Conservation (phyloP, 64 coral and sea anemone species). For the Dendronephthya gigantea region DNA sequence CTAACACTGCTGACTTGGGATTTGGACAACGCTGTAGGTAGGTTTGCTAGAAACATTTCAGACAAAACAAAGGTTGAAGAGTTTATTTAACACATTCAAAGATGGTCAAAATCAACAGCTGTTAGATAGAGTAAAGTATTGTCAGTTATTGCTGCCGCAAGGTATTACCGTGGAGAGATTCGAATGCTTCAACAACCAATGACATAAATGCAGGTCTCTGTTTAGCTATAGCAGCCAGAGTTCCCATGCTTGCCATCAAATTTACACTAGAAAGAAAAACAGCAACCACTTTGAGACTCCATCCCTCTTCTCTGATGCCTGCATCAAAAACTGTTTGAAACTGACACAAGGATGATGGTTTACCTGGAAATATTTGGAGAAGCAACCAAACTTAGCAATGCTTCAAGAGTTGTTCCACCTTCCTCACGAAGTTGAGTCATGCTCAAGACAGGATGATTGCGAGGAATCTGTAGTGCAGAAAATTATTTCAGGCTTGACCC, state of each 20-base stretch:
- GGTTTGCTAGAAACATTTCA: constrained; percentile 54
- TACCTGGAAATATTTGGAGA: constrained; percentile 94
- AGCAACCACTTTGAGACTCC: neutral
- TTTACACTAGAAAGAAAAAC: constrained; percentile 68
- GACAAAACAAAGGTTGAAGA: neutral
- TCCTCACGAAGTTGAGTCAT: constrained; percentile 89
- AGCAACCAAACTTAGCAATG: constrained; percentile 79
- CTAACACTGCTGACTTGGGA: constrained; percentile 99
- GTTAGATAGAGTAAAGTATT: neutral
- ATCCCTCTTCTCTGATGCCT: neutral
- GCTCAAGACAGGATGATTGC: constrained; percentile 70
- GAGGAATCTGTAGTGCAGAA: constrained; percentile 39
- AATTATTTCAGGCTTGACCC: neutral
- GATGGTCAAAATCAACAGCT: neutral
- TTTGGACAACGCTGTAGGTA: constrained; percentile 83
- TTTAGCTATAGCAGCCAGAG: constrained; percentile 79
- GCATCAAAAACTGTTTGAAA: neutral
- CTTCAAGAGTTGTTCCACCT: constrained; percentile 78
- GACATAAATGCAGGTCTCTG: constrained; percentile 96
- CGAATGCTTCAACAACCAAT: constrained; percentile 89
- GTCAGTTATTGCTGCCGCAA: neutral
- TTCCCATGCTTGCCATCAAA: constrained; percentile 89
- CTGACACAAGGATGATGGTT: neutral
- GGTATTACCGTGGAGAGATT: constrained; percentile 71
- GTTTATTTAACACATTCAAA: neutral